Evolutionary conservation across 1,140 invertebrate genomes (phyloP).

Genomic region (Euborellia annulipes): DNA sequence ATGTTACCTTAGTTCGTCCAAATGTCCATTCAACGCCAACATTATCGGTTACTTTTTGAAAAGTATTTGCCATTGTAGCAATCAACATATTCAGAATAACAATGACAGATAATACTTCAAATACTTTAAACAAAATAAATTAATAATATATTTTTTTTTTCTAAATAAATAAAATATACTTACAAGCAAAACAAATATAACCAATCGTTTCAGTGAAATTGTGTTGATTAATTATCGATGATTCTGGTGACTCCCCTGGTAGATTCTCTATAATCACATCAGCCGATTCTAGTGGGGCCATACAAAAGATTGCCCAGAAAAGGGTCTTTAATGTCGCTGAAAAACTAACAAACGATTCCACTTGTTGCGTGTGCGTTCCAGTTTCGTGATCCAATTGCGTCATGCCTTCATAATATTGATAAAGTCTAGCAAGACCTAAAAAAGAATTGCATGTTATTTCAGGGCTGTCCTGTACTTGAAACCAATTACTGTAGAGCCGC

Average conservation of each 20-base stretch:
- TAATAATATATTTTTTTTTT: background rate
- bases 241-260: slow-evolving; percentile 25
- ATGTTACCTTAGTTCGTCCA: slow-evolving; percentile 35
- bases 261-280: slow-evolving; percentile 42
- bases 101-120: slow-evolving; percentile 50
- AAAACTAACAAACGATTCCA: slow-evolving; percentile 36
- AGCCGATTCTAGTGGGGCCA: slow-evolving; percentile 45
- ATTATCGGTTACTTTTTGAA: slow-evolving; percentile 44
- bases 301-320: slow-evolving; percentile 61
- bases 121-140: slow-evolving; percentile 24
- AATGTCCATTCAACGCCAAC: slow-evolving; percentile 42
- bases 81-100: slow-evolving; percentile 64
- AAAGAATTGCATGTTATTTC: too few relatives aligned
- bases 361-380: slow-evolving; percentile 26
- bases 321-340: slow-evolving; percentile 45
- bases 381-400: slow-evolving; percentile 33
- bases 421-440: slow-evolving; percentile 28
- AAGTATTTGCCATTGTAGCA: slow-evolving; percentile 59
- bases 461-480: too few relatives aligned
- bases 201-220: slow-evolving; percentile 41
- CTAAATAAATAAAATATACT: slow-evolving; percentile 9
- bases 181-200: slow-evolving; percentile 41
- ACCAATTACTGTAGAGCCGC: too few relatives aligned
- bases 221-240: slow-evolving; percentile 34
- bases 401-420: slow-evolving; percentile 44